Conservation (phyloP, 2,888 invertebrate species). For the Xylota segnis region DNA sequence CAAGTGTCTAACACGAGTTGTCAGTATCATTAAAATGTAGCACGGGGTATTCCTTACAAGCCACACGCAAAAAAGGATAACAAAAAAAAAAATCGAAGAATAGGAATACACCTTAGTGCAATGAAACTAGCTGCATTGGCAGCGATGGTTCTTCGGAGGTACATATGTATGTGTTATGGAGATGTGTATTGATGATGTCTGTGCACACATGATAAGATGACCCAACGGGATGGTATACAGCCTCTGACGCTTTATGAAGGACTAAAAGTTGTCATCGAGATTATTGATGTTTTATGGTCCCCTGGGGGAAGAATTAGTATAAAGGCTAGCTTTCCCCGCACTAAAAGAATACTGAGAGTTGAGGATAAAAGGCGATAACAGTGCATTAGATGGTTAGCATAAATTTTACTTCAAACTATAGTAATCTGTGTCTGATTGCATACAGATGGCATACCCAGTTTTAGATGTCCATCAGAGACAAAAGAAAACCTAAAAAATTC, state of each 20-base stretch:
- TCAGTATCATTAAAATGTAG: constrained; percentile 34
- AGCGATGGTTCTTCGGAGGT: not conserved
- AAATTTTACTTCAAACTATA: too few relatives aligned
- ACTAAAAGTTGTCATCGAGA: constrained; percentile 11
- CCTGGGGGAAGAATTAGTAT: not conserved
- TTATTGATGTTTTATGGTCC: constrained; percentile 8
- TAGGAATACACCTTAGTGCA: constrained; percentile 20
- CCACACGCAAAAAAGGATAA: not conserved
- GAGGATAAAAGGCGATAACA: too few relatives aligned
- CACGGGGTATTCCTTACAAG: constrained; percentile 12
- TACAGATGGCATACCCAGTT: too few relatives aligned
- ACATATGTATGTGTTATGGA: not conserved
- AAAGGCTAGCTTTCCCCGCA: not conserved
- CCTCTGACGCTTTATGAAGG: not conserved
- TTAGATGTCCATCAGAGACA: too few relatives aligned
- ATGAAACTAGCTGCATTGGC: constrained; percentile 11
- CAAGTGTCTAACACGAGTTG: constrained; percentile 54
- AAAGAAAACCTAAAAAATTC: too few relatives aligned
- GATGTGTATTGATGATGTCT: not conserved
- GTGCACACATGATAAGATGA: not conserved
- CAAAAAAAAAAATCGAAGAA: not conserved
- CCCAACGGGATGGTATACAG: not conserved
- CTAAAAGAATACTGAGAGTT: not conserved
- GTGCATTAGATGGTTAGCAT: too few relatives aligned
- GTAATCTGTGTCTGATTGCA: too few relatives aligned